phyloP scores from a whole-genome alignment of 2,113 vertebrate genomes.

The Speoplatyrhinus poulsoni region DNA sequence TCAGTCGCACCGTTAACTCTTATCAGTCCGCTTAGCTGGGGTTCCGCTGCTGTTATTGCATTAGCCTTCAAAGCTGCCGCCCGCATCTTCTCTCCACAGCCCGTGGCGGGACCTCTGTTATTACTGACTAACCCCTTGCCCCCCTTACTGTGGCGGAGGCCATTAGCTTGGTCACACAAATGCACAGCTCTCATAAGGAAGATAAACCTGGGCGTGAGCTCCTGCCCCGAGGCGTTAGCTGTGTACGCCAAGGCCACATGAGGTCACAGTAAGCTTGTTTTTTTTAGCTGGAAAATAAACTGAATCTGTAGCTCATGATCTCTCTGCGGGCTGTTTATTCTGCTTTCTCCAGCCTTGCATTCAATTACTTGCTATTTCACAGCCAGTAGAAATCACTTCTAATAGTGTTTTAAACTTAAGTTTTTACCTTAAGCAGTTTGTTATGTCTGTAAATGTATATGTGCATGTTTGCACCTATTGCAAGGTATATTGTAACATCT shows the following conservation, averaged over 20 bases:
- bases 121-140: conserved; percentile 39
- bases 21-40: conserved; percentile 9
- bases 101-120: conserved; percentile 27
- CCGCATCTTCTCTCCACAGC: background rate
- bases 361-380: background rate
- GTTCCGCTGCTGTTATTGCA: conserved; percentile 39
- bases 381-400: background rate
- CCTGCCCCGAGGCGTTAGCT: conserved; percentile 17
- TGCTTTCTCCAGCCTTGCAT: background rate
- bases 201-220: conserved; percentile 26
- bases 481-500: too few relatives aligned
- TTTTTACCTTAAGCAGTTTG: too few relatives aligned
- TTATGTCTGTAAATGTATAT: too few relatives aligned
- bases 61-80: conserved; percentile 28
- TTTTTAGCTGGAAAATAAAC: conserved; percentile 4
- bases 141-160: conserved; percentile 29
- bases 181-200: conserved; percentile 18
- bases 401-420: background rate
- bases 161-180: conserved; percentile 48
- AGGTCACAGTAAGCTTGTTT: conserved; percentile 3
- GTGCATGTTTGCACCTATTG: too few relatives aligned
- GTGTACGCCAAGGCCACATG: conserved; percentile 14
- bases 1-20: conserved; percentile 7
- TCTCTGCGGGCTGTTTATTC: background rate
- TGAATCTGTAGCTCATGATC: background rate